phyloP scores from a whole-genome alignment of 1,140 invertebrate species.

The Nephotettix cincticeps region DNA sequence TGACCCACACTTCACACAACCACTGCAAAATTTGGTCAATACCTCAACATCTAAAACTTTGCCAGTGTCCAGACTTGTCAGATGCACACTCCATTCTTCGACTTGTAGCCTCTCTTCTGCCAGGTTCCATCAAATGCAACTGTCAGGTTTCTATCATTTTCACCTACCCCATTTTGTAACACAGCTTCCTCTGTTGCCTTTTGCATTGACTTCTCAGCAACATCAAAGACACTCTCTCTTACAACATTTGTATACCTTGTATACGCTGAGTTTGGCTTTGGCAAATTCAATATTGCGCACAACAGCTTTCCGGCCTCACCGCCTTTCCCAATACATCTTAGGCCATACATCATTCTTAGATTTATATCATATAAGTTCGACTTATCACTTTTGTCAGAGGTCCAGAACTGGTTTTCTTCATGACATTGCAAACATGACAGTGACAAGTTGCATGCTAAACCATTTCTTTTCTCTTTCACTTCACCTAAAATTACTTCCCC shows the following conservation, averaged over 20 bases:
- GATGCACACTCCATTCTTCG: background rate
- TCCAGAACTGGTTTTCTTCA: background rate
- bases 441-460: no score
- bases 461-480: background rate
- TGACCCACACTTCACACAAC: background rate
- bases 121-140: background rate
- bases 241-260: conserved; percentile 12
- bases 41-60: background rate
- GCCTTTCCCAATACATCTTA: background rate
- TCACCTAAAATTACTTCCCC: background rate
- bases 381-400: no score
- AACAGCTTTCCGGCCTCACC: conserved; percentile 9
- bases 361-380: conserved; percentile 6
- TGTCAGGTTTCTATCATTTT: background rate
- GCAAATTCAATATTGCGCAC: background rate
- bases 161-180: background rate
- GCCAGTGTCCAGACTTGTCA: background rate
- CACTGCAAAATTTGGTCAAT: background rate
- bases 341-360: background rate
- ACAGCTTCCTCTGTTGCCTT: no score
- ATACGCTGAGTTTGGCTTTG: conserved; percentile 10
- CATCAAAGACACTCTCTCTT: background rate
- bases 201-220: conserved; percentile 9
- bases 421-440: background rate
- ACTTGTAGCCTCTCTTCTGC: background rate